Evolutionary conservation across 2,797 vertebrate species (phyloP), one percentile per base, ranked within the genome.

Genomic region (Potorous gilbertii): DNA sequence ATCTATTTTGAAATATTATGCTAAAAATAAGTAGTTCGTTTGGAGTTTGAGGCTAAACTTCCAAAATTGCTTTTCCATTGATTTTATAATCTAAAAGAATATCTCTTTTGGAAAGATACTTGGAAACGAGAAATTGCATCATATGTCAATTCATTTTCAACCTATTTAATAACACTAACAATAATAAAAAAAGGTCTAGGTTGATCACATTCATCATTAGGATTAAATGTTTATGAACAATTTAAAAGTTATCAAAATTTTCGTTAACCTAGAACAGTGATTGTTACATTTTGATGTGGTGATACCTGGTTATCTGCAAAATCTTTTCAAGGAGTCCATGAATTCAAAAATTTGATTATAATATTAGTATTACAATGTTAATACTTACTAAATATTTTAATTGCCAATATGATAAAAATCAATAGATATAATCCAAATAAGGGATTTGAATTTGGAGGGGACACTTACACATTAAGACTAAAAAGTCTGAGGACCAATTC

Each of bases 41-140:
- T 96, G 1, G n/a, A 95, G 74, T 94, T 96, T 95, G 1, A 92
- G 31, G 3, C 24, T 90, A 54, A 6, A 74, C 52, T 96, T 93
- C 1, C 87, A 55, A 52, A 55, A 81, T 46, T 9, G 21, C 2
- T 54, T 95, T 55, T 92, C 90, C 54, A 91, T 8, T 54, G 1
- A 54, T 81, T 87, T 90, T 95, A 50, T 96, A 90, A 81, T 16
- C 90, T 92, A n/a, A 95, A 95, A 96, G 13, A 92, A 27, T 90
- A 13, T 34, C 91, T 55, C 56, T 74, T 90, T 93, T 90, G 74
- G 0, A 66, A 66, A 54, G n/a, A 52, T 1, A 93, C 3, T 16
- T 56, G 14, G 29, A 1, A 28, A 93, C 55, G 55, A 95, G 12
- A 96, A 92, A 90, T 21, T 14, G 14, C 54, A 89, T 94, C 62